Conservation (phyloP, 2,888 invertebrate species). For the Candidula unifasciata region DNA sequence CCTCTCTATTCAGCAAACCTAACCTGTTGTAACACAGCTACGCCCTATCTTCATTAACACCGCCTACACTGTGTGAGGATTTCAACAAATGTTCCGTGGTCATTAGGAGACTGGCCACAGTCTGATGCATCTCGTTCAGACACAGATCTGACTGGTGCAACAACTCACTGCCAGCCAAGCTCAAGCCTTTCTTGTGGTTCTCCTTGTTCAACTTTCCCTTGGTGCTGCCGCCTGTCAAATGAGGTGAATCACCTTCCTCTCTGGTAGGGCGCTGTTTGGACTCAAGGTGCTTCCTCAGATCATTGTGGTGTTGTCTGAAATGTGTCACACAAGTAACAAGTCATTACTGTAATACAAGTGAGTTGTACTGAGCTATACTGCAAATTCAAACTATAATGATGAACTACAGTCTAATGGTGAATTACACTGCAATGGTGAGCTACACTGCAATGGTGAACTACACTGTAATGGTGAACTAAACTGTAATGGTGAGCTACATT, state of each 20-base stretch:
- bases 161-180: background rate
- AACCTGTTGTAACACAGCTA: background rate
- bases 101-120: constrained; percentile 53
- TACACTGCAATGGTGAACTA: no score
- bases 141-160: constrained; percentile 63
- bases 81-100: constrained; percentile 55
- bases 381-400: no score
- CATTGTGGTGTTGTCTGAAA: constrained; percentile 45
- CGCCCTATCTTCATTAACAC: constrained; percentile 13
- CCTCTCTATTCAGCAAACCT: background rate
- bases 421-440: no score
- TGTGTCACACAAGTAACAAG: background rate
- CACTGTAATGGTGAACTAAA: no score
- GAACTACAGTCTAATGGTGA: no score
- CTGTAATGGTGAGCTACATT: no score
- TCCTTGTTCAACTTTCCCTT: background rate
- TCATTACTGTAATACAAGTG: no score
- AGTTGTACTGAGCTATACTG: no score
- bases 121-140: constrained; percentile 59
- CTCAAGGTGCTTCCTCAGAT: constrained; percentile 25
- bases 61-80: constrained; percentile 35
- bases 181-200: background rate
- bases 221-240: background rate
- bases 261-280: background rate
- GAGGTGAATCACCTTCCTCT: background rate